Base-by-base conservation (phyloP, 1,140 invertebrate genomes). In the Cephus cinctus region DNA sequence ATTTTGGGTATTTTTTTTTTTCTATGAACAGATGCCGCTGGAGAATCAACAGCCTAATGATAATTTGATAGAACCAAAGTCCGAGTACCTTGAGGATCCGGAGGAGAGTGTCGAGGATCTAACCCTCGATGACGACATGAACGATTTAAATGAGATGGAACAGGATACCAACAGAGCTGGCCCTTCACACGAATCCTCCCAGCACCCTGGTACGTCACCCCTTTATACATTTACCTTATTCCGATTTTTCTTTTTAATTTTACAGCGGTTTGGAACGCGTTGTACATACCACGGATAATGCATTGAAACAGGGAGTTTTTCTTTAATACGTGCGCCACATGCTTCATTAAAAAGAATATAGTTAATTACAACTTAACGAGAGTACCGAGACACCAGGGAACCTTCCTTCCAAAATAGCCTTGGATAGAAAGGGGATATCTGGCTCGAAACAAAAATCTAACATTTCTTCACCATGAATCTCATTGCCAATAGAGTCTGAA, bases 51-150 rank as follows among this genome's bases (percentile, higher is more conserved):
- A 77, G 57, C 73, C 73, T 57, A 77, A 60, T 34, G 75, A 77
- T 61, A 74, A 61, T 54, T 67, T 86, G 67, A 80, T 87, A 59
- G 84, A 87, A 77, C 86, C 86, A 71, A 88, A 88, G 78, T 81
- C 83, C 77, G 86, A 88, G 78, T 87, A 86, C 73, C 74, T 84
- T 56, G 86, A 89, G 59, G 85, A 87, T 52, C 81, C 84, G 47
- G 84, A 89, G 57, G 88, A 89, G 65, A 85, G 84, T 66, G 87
- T 90, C 60, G 88, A 92, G 76, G 88, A 90, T 73, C 80, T 90
- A 71, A 89, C 87, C 52, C 74, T 90, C 47, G 88, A 90, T 67
- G 88, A 90, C 60, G 88, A 90, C 43, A 76, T 77, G 71, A 76
- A 77, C 65, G 83, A 83, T 54, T 75, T 85, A 43, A 81, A 78